These are phyloP conservation scores for Pseudochaenichthys georgianus DNA, from an alignment of 2,797 vertebrate species.

Conservation along the genomic window DNA sequence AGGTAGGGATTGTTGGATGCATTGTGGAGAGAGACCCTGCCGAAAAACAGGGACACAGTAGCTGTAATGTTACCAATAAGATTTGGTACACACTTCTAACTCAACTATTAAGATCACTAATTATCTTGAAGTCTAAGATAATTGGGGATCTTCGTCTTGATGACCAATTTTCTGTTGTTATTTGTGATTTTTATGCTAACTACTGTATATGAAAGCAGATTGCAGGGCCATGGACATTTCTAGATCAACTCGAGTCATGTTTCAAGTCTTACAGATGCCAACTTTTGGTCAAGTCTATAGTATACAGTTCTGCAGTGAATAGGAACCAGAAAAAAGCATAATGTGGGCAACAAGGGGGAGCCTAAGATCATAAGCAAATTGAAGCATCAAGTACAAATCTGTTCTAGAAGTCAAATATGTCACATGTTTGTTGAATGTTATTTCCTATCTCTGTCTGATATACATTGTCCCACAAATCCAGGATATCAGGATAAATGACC, in stretches of 20 bases:
- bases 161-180: no score
- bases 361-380: not conserved
- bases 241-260: not conserved
- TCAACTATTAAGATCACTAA: not conserved
- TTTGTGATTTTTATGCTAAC: not conserved
- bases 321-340: not conserved
- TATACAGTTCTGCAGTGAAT: not conserved
- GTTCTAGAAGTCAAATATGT: not conserved
- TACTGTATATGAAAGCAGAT: not conserved
- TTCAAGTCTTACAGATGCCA: not conserved
- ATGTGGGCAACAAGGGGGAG: no score
- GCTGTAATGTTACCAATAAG: not conserved
- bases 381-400: not conserved
- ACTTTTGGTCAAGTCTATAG: not conserved
- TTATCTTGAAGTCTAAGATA: not conserved
- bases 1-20: slow-evolving; percentile 2
- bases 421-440: not conserved
- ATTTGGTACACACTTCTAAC: not conserved
- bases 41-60: not conserved
- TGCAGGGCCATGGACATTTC: not conserved
- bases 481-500: slow-evolving; percentile 4
- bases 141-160: not conserved
- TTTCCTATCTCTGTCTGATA: not conserved
- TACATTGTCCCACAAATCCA: not conserved
- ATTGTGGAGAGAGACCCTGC: not conserved